Conservation (phyloP, 2,888 invertebrate genomes). For the Xylocampa areola region DNA sequence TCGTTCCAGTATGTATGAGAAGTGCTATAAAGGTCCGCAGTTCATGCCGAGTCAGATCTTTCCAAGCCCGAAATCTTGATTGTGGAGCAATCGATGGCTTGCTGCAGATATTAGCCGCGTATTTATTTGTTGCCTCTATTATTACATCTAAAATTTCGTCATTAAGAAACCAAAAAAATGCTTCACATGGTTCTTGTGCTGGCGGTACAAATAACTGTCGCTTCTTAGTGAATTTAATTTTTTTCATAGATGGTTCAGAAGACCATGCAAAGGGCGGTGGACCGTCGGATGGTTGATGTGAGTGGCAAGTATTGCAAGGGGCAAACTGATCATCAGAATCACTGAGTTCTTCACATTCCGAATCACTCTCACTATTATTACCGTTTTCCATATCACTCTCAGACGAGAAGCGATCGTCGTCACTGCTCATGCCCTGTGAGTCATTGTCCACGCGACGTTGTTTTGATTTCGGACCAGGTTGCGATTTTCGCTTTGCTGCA, state of each 20-base stretch:
- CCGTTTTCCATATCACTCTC: slow-evolving; percentile 17
- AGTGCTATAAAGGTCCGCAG: slow-evolving; percentile 20
- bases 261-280: slow-evolving; percentile 8
- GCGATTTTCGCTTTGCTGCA: not conserved
- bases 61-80: slow-evolving; percentile 21
- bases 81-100: not conserved
- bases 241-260: slow-evolving; percentile 8
- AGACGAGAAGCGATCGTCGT: slow-evolving; percentile 21
- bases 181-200: slow-evolving; percentile 31
- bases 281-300: not conserved
- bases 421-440: slow-evolving; percentile 11
- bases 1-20: slow-evolving; percentile 26
- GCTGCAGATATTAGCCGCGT: not conserved
- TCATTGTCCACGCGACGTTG: slow-evolving; percentile 16
- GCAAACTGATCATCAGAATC: too few relatives aligned
- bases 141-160: slow-evolving; percentile 31
- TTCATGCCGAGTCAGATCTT: slow-evolving; percentile 19
- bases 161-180: slow-evolving; percentile 28
- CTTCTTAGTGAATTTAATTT: slow-evolving; percentile 17
- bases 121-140: slow-evolving; percentile 27
- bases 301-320: too few relatives aligned
- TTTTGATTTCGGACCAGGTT: not conserved
- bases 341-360: slow-evolving; percentile 9
- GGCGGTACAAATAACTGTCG: slow-evolving; percentile 21
- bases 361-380: slow-evolving; percentile 6